A percentile compares a stretch with the other conserved stretches of the same genome.
These are phyloP conservation scores for Centropristis striata DNA, from an alignment of 2,113 vertebrate genomes.

Conservation along the genomic window DNA sequence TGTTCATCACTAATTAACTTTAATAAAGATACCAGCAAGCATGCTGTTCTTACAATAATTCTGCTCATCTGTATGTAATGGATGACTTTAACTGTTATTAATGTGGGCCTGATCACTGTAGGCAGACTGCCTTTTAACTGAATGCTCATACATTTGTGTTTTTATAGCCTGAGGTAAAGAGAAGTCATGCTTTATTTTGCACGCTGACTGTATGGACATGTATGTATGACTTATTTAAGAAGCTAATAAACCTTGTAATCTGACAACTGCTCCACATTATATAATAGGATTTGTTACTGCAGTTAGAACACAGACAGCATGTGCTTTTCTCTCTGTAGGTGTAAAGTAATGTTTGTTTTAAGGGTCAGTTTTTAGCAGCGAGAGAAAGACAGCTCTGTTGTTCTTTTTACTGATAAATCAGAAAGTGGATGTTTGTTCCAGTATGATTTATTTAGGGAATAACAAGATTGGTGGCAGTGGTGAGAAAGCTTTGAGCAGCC, in stretches of 20 bases:
- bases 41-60: no score
- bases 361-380: background rate
- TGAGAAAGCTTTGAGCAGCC: background rate
- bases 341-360: background rate
- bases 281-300: constrained; percentile 12
- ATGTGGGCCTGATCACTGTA: no score
- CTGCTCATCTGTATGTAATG: no score
- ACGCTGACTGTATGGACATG: background rate
- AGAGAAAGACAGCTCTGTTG: background rate
- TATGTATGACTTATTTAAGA: background rate
- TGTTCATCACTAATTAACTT: no score
- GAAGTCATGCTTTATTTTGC: no score
- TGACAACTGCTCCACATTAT: constrained; percentile 16
- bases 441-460: background rate
- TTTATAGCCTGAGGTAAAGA: no score
- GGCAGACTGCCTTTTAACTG: no score
- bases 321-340: background rate
- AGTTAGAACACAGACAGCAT: background rate
- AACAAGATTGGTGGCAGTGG: background rate
- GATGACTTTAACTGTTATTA: no score
- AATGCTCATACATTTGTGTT: no score
- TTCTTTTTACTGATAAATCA: background rate
- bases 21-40: no score
- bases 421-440: constrained; percentile 3
- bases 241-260: constrained; percentile 5